Evolutionary conservation across 2,113 vertebrate genomes (phyloP), one percentile per base, ranked within the genome.

Genomic region (Strix aluco): DNA sequence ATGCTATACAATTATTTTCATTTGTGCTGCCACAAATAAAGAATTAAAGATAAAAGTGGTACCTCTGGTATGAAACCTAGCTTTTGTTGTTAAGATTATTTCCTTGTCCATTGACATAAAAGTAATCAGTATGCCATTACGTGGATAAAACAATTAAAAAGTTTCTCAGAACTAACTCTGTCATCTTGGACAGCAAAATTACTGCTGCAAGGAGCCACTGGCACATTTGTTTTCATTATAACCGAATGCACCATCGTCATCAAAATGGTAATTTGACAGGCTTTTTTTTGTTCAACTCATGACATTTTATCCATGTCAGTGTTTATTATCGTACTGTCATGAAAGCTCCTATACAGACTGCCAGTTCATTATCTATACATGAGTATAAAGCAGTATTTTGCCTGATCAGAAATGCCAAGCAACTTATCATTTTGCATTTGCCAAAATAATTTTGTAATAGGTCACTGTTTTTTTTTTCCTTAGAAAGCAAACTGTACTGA

Each of bases 361-460:
- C 59, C 47, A 80, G 66, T 91, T 92, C 69, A 94, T 86, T 89
- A 84, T 61, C 79, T 57, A 74, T 55, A 61, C 11, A 25, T 7
- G 42, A 84, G 42, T 91, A 92, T 91, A 62, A 87, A 90, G 66
- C 46, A 79, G 36, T 40, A 66, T 69, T 92, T 90, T 98, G 98
- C 98, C 97, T 98, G 96, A 55, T 97, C 95, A 83, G 98, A 98
- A 96, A 98, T 97, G 94, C 98, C 97, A 80, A 98, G 86, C 32
- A 98, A 97, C 95, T 98, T 98, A 88, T 97, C 77, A 85, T 95
- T 98, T 74, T 97, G 95, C 54, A 90, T 97, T 82, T 98, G 62
- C 98, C 98, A 98, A 96, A 98, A 98, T 54, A 82, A 98, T 98
- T 99, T 98, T 66, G 91, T 93, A 32, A 61, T 97, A 94, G 97